These are phyloP conservation scores for Raja brachyura DNA, from an alignment of 2,113 vertebrate species.

Conservation along the genomic window DNA sequence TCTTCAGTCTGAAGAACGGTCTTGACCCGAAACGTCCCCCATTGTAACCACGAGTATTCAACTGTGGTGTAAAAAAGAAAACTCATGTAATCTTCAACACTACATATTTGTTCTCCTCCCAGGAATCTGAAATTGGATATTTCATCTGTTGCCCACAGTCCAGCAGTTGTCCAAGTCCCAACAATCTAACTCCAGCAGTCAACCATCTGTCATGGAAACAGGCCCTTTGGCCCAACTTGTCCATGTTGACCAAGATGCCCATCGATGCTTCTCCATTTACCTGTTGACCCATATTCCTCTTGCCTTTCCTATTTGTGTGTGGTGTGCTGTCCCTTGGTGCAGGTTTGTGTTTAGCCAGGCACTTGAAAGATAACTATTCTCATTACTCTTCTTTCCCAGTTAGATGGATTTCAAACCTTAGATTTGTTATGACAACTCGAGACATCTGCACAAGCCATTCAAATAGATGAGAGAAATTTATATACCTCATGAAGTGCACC, in stretches of 20 bases:
- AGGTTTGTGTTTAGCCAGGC: background rate
- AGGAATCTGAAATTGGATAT: background rate
- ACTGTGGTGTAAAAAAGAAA: background rate
- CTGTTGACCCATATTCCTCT: no score
- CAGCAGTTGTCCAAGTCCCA: background rate
- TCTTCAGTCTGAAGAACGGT: no score
- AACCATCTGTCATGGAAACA: background rate
- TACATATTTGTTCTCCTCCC: background rate
- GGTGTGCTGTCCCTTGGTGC: background rate
- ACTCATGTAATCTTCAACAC: background rate
- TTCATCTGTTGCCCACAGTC: background rate
- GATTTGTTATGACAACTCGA: background rate
- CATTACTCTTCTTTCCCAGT: background rate
- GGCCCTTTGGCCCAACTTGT: no score
- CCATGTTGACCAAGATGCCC: no score
- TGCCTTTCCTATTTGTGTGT: no score
- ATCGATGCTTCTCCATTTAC: no score
- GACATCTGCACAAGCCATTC: background rate
- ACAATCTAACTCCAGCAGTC: background rate
- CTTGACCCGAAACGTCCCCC: no score
- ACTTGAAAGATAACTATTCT: background rate
- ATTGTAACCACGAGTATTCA: background rate
- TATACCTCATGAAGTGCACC: background rate
- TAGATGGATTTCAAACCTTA: background rate
- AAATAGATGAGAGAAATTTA: background rate